Evolutionary conservation across 2,888 invertebrate genomes (phyloP), one percentile per base, ranked within the genome.

Genomic region (Crepidodera aurea): DNA sequence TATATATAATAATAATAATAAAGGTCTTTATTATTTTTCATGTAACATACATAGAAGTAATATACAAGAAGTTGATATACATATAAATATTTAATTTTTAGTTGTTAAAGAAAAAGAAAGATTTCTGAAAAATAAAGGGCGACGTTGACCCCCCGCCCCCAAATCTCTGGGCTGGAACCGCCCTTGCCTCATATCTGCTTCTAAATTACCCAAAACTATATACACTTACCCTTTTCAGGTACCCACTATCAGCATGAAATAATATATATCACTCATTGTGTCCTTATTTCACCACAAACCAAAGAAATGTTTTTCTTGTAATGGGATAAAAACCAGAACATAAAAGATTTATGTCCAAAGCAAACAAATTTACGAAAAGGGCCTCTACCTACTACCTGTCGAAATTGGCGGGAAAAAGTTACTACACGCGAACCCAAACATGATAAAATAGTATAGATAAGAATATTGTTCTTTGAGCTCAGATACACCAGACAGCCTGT

Each of bases 401-500:
- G 10, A 16, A 44, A 44, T 8, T 44, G 44, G 44, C 19, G 44
- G 44, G 44, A 44, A 44, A 37, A 44, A 22, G 44, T 12, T 16
- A 25, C 19, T 44, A 25, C 25, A 44, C 12, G 44, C 44, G 25
- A 44, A 44, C 44, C 44, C n/a, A 44, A 44, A 44, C 25, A 44
- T 25, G 44, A 44, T 44, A 44, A 44, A 44, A 44, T 25, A 44
- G 44, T 22, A 25, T 2, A 44, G 44, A 44, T 44, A 44, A 44
- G 44, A 44, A 44, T 44, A 44, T 22, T 44, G 13, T 44, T n/a
- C 44, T 44, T 22, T 25, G 12, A n/a, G 42, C n/a, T 12, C n/a
- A 16, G 44, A 44, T 22, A 44, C 44, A 44, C 44, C 44, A 44
- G 44, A 44, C 44, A 44, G 25, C 10, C 44, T 44, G 44, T 44